phyloP scores from a whole-genome alignment of 1,140 invertebrate genomes.

The Drosophila ironensis region DNA sequence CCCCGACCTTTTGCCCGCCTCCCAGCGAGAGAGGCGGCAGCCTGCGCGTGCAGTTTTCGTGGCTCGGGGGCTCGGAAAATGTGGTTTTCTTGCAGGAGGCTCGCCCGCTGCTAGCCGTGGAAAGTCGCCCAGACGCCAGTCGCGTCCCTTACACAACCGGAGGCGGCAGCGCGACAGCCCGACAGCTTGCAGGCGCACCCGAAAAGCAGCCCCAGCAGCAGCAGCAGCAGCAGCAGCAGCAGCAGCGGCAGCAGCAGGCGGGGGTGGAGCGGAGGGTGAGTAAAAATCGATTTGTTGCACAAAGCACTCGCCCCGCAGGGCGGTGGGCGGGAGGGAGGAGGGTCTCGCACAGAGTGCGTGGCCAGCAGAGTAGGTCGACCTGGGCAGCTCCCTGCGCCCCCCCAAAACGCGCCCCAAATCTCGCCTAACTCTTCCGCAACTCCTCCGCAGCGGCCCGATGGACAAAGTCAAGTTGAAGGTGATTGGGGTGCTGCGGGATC shows the following conservation, averaged over 20 bases:
- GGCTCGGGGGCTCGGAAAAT: no score
- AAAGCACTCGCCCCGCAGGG: constrained; percentile 60
- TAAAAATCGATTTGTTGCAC: constrained; percentile 81
- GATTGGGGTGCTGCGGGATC: constrained; percentile 76
- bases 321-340: constrained; percentile 42
- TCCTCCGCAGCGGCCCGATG: constrained; percentile 39
- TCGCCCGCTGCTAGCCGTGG: constrained; percentile 54
- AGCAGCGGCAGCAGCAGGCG: constrained; percentile 25
- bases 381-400: constrained; percentile 35
- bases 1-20: no score
- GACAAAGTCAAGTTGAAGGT: constrained; percentile 79
- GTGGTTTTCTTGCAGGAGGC: constrained; percentile 43
- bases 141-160: constrained; percentile 78
- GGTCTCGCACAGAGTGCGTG: no score
- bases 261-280: constrained; percentile 62
- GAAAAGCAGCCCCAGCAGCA: constrained; percentile 60
- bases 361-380: constrained; percentile 33
- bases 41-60: no score
- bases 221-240: constrained; percentile 54
- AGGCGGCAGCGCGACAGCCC: no score
- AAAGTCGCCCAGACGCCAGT: no score
- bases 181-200: constrained; percentile 56
- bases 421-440: constrained; percentile 1
- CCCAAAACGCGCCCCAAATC: no score
- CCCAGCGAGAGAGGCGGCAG: no score